Base-by-base conservation (phyloP, 2,113 vertebrate genomes). In the Oxygymnocypris stewartii region DNA sequence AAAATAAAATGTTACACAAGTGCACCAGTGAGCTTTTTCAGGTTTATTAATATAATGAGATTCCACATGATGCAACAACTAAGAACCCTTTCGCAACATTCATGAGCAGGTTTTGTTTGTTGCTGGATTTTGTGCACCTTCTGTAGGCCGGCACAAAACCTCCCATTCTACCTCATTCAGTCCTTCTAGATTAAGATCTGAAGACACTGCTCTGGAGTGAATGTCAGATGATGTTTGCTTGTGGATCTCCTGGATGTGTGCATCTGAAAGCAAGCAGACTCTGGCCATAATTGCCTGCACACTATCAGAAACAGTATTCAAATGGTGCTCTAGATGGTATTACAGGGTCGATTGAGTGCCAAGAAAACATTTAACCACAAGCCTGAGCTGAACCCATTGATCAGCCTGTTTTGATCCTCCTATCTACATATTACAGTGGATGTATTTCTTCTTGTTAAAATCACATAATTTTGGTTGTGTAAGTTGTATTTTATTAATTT, bases 101-200 rank as follows among this genome's bases (percentile, higher is more conserved):
- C 47, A 78, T 78, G 16, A 51, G 76, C 47, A 31, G 49, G 28
- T 78, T 78, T 23, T 78, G 23, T 35, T 51, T 51, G 76, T 54
- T 54, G 49, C 76, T 35, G 47, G 44, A 20, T 54, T 28, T 54
- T 18, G 47, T 31, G 76, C 28, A 20, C 9, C 28, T 78, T 54
- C 47, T 78, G 8, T 12, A 78, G 47, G 49, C 47, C 76, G 35
- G 16, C 25, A 28, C 13, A 76, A 75, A 25, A 47, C 42, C 42
- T 76, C 23, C 74, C 42, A 16, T 78, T 78, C 76, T 31, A 49
- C 42, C 42, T 69, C 61, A 69, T 82, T 69, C 80, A 69, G 80
- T 82, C 63, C 25, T 69, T 16, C 63, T 51, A 28, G n/a, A 81
- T 79, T 79, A 79, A 59, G 31, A 79, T 79, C 11, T 79, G 35